Percentiles rank a stretch among this genome's conserved stretches.
These are phyloP conservation scores for Tachina grossa DNA, from an alignment of 2,888 invertebrate species.

Conservation along the genomic window DNA sequence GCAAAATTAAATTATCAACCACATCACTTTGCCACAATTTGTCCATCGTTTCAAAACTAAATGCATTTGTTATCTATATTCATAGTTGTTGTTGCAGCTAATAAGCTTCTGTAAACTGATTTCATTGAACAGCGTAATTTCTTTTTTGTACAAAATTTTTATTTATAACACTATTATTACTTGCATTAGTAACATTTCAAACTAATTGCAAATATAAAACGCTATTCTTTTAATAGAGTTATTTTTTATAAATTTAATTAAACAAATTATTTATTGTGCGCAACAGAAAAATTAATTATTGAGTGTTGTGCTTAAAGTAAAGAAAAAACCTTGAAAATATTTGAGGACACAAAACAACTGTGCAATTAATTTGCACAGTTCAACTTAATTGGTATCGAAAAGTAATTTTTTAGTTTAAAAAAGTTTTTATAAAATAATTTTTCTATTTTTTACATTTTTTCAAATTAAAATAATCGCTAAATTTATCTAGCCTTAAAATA, in stretches of 20 bases:
- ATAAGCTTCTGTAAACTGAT: conserved; percentile 25
- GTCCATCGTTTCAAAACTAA: conserved; percentile 24
- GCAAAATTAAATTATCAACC: conserved; percentile 66
- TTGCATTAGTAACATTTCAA: not conserved
- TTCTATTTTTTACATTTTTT: too few relatives aligned
- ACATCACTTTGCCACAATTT: conserved; percentile 47
- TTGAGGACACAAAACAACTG: too few relatives aligned
- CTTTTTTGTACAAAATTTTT: not conserved
- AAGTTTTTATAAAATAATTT: too few relatives aligned
- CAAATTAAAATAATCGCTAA: too few relatives aligned
- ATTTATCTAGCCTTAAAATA: too few relatives aligned
- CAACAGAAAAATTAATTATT: too few relatives aligned
- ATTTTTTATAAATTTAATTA: conserved; percentile 8
- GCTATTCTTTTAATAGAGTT: conserved; percentile 10
- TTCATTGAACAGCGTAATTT: not conserved
- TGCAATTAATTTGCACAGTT: too few relatives aligned
- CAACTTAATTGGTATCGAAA: too few relatives aligned
- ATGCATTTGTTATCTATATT: conserved; percentile 37
- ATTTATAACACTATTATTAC: not conserved
- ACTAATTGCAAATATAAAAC: conserved; percentile 1
- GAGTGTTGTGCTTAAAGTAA: too few relatives aligned
- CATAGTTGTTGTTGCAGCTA: conserved; percentile 1
- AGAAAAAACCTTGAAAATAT: too few relatives aligned
- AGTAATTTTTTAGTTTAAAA: too few relatives aligned
- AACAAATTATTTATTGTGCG: not conserved